Evolutionary conservation across 53 echinoderm and acorn worm species (phyloP).

Genomic region (Hippasteria phrygiana): DNA sequence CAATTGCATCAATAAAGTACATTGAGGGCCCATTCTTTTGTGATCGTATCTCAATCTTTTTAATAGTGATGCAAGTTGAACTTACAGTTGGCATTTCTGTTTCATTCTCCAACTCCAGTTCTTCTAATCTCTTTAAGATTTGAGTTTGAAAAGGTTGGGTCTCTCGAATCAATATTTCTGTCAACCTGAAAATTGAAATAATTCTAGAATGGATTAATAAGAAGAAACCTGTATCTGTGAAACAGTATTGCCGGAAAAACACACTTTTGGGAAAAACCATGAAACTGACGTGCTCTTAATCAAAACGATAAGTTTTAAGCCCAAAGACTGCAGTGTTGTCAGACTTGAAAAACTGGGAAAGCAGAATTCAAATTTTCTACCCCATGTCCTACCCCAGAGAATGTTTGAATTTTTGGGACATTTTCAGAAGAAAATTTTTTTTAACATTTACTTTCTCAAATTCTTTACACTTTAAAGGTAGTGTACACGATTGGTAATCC

Average conservation of each 20-base stretch:
- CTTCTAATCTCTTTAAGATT: conserved; percentile 11
- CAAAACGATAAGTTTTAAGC: too few relatives aligned
- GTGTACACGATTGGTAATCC: too few relatives aligned
- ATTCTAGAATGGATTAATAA: not conserved
- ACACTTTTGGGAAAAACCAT: not conserved
- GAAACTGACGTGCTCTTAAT: too few relatives aligned
- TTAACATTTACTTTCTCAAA: too few relatives aligned
- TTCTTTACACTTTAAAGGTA: too few relatives aligned
- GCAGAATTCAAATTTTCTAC: too few relatives aligned
- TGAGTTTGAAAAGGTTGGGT: not conserved
- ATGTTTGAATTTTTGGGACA: too few relatives aligned
- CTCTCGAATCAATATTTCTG: not conserved
- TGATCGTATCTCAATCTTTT: not conserved
- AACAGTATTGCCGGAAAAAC: not conserved
- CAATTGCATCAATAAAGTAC: not conserved
- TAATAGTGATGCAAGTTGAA: too few relatives aligned
- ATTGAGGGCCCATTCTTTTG: not conserved
- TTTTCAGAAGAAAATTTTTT: too few relatives aligned
- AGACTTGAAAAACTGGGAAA: too few relatives aligned
- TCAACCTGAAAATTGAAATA: not conserved
- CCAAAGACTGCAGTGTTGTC: too few relatives aligned
- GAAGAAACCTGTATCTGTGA: not conserved
- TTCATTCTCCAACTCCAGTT: not conserved
- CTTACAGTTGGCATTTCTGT: conserved; percentile 53
- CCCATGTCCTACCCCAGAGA: too few relatives aligned